Percentiles rank a stretch among this genome's conserved stretches.
These are phyloP conservation scores for Sabatieria punctata DNA, from an alignment of 2,888 invertebrate genomes.

Conservation along the genomic window DNA sequence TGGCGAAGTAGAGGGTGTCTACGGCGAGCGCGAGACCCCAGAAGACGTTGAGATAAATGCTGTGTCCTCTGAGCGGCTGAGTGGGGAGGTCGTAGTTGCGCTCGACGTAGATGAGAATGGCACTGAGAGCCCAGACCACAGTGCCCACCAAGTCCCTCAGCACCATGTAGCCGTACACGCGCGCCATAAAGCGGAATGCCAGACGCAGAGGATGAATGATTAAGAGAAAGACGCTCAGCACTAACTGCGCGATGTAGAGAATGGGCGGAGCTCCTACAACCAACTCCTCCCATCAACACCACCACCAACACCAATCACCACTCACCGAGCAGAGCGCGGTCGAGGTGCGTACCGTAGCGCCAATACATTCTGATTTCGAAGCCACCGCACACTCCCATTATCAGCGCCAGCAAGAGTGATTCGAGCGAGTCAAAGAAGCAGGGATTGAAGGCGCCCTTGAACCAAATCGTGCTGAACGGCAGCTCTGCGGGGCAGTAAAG, in stretches of 20 bases:
- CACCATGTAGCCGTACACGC: neutral
- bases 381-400: conserved; percentile 3
- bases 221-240: neutral
- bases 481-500: conserved; percentile 6
- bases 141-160: neutral
- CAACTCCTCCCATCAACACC: neutral
- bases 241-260: conserved; percentile 2
- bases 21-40: conserved; percentile 9
- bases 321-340: neutral
- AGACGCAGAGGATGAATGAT: neutral
- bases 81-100: conserved; percentile 12
- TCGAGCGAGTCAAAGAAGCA: conserved; percentile 8
- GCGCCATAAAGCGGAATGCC: neutral
- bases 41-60: conserved; percentile 9
- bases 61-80: conserved; percentile 8
- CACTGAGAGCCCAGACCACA: conserved; percentile 1
- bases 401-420: neutral
- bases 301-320: neutral
- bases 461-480: conserved; percentile 4
- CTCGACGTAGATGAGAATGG: conserved; percentile 1
- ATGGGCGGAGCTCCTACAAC: neutral
- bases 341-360: conserved; percentile 3
- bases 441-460: conserved; percentile 2
- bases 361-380: conserved; percentile 8
- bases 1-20: conserved; percentile 9